Evolutionary conservation across 2,888 invertebrate species (phyloP).

Genomic region (Paralinhomoeus sp.): DNA sequence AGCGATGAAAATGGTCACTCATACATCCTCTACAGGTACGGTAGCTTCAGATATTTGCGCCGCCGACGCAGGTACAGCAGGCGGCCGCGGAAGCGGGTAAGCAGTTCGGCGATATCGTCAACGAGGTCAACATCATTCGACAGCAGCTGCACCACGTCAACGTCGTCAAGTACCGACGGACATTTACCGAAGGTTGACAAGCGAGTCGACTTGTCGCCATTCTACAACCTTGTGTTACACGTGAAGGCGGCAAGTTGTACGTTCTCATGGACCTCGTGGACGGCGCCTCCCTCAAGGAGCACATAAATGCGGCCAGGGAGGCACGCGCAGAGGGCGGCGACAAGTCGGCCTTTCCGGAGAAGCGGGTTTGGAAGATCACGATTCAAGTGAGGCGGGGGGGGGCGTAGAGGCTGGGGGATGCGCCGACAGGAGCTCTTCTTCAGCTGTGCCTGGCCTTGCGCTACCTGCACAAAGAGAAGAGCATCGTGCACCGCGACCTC

Average conservation of each 20-base stretch:
- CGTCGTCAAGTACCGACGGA: constrained; percentile 29
- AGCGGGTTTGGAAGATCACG: constrained; percentile 29
- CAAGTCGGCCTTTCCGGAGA: constrained; percentile 25
- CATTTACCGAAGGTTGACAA: constrained; percentile 28
- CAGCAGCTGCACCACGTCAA: constrained; percentile 31
- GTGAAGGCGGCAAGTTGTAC: constrained; percentile 26
- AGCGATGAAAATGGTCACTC: background rate
- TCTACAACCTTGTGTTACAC: background rate
- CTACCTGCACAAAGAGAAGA: constrained; percentile 32
- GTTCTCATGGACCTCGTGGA: constrained; percentile 33
- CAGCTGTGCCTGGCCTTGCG: constrained; percentile 29
- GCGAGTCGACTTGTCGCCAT: background rate
- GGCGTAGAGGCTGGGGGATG: no score
- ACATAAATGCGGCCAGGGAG: constrained; percentile 29
- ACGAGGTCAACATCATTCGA: constrained; percentile 29
- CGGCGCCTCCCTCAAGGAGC: constrained; percentile 29
- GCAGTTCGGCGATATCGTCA: constrained; percentile 29
- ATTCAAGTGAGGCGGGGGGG: constrained; percentile 22
- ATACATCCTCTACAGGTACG: no score
- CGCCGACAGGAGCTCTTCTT: no score
- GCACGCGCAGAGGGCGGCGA: no score
- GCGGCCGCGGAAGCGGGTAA: constrained; percentile 14
- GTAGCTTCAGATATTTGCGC: background rate
- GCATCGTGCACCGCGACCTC: constrained; percentile 21
- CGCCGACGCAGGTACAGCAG: background rate